Base-by-base conservation (phyloP, 2,797 vertebrate species). In the Acestrorhynchus altus region DNA sequence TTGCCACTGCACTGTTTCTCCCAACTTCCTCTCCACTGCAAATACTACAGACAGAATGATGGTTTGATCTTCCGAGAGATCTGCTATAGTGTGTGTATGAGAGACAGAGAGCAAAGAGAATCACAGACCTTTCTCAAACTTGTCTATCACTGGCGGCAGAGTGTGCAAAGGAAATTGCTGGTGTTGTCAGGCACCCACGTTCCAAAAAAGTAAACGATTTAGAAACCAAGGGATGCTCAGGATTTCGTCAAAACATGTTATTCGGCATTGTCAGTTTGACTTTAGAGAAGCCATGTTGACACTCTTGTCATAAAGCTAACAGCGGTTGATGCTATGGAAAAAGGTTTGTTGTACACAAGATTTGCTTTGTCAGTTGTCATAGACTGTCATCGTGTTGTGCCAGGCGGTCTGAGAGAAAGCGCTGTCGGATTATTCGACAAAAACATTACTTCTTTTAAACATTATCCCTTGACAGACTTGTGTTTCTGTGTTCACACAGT, bases 301-400 rank as follows among this genome's bases (percentile, higher is more conserved):
- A 24, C 40, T 39, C 74, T 42, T 59, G 42, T 59, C 74, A 68
- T 47, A 39, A 76, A 76, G 40, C 74, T 76, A 76, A 67, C 73
- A 46, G 63, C 63, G 24, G 63, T 46, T 22, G 26, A 31, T 16
- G 26, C 42, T 59, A 16, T 39, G 64, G 24, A 47, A 24, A 76
- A 67, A 67, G 74, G 74, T 68, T 68, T 59, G 52, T 76, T 12
- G 35, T 56, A 75, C 12, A 56, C 24, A 7, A 20, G 24, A 57
- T 57, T 18, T 63, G 28, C 18, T 69, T 49, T 57, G 54, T 67
- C 26, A 13, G 24, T 47, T 75, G 73, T 67, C 51, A 18, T 26
- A 67, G 40, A 18, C 39, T 75, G 54, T 56, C 26, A 11, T 12
- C 18, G 18, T 57, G 13, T 59, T 76, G 67, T 49, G 13, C 42